Base-by-base conservation (phyloP, 1,140 invertebrate species). In the Cheumatopsyche charites region DNA sequence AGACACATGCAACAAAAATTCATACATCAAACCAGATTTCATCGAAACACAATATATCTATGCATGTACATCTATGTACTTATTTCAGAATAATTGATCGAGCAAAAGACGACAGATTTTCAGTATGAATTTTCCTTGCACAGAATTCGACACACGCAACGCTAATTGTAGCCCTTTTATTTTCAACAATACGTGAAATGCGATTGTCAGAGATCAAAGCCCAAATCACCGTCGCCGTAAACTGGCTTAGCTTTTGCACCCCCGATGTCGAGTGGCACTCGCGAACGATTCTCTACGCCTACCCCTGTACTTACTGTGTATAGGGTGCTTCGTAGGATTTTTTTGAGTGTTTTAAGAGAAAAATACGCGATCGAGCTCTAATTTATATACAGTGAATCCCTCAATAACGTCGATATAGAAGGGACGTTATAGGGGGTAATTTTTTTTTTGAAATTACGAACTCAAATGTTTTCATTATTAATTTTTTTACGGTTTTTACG, bases 161-260 rank as follows among this genome's bases (percentile, higher is more conserved):
- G 21, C 63, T 66, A 66, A 66, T 66, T 66, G 63, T 42, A 66
- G 42, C 41, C 43, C 63, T 74, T 74, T 74, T 71, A 71, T 71
- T 74, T 74, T 52, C 69, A 74, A 71, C 73, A 71, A 71, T 63
- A 74, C 73, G 73, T 71, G 73, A 74, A 74, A 74, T 74, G 41
- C 73, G 65, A 74, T 74, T 74, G 63, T 67, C 29, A 49, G 63
- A 71, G 62, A 74, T 74, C 73, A 74, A 74, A 74, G 73, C 36
- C 55, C 73, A 36, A 71, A 67, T 67, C 62, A 67, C 63, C 62
- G 52, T 49, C 58, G 45, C 62, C 55, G 47, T 71, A 71, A 71
- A 63, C 70, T 71, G 45, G 70, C 61, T 71, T 63, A 52, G 42
- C 42, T 47, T 66, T 42, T 65, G 4, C 41, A 13, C 63, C 63